Evolutionary conservation across 2,888 invertebrate species (phyloP).

Genomic region (Meganola albula): DNA sequence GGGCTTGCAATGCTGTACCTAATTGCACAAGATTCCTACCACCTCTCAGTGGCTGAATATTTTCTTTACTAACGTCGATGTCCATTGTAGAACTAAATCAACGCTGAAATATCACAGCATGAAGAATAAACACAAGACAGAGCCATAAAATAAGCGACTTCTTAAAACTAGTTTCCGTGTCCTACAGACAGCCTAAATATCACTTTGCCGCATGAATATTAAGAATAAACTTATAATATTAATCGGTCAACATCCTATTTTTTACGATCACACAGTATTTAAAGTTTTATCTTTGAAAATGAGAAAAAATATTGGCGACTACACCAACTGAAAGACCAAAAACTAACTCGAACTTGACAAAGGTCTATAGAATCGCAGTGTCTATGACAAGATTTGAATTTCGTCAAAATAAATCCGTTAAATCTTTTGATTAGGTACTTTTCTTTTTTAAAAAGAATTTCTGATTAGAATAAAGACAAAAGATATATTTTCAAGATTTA

Average conservation of each 20-base stretch:
- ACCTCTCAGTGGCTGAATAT: conserved; percentile 93
- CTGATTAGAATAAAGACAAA: too few species aligned
- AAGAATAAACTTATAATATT: conserved; percentile 24
- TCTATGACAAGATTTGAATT: conserved; percentile 63
- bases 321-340: conserved; percentile 68
- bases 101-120: conserved; percentile 60
- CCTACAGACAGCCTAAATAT: conserved; percentile 22
- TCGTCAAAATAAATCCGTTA: conserved; percentile 39
- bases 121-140: conserved; percentile 62
- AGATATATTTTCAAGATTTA: too few species aligned
- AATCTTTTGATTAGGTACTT: too few species aligned
- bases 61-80: conserved; percentile 91
- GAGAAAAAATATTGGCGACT: conserved; percentile 60
- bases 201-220: conserved; percentile 24
- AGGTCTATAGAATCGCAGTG: conserved; percentile 44
- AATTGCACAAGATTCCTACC: conserved; percentile 90
- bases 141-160: conserved; percentile 53
- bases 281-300: conserved; percentile 49
- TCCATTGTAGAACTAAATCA: conserved; percentile 79
- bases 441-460: too few species aligned
- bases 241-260: conserved; percentile 25
- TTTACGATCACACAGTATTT: conserved; percentile 27
- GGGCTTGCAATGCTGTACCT: conserved; percentile 87
- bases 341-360: conserved; percentile 65
- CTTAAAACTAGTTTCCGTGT: conserved; percentile 34